Conservation (phyloP, 2,113 vertebrate genomes). For the Fregata magnificens region DNA sequence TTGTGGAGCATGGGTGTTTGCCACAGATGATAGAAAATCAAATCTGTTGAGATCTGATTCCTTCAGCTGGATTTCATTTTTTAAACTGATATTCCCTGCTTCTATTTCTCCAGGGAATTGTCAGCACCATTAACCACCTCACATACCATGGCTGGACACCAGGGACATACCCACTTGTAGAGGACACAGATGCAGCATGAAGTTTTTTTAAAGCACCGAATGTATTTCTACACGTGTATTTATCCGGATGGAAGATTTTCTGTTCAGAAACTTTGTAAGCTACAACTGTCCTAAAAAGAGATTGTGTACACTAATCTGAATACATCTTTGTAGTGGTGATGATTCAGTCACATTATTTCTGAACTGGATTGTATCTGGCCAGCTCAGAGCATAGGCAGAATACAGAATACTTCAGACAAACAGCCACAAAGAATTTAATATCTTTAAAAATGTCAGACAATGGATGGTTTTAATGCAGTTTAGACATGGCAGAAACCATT, state of each 20-base stretch:
- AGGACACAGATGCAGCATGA: neutral
- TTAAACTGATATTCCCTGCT: neutral
- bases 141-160: neutral
- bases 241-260: neutral
- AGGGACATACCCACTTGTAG: neutral
- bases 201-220: neutral
- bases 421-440: neutral
- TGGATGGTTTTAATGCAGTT: neutral
- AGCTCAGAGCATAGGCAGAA: neutral
- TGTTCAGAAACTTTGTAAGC: neutral
- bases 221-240: neutral
- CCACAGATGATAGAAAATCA: neutral
- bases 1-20: neutral
- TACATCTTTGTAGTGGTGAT: neutral
- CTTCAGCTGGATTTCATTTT: neutral
- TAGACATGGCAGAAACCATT: neutral
- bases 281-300: neutral
- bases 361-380: neutral
- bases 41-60: neutral
- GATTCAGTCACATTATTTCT: neutral
- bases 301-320: neutral
- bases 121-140: neutral
- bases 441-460: neutral
- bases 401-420: neutral
- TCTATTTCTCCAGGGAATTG: neutral